A percentile compares a stretch with the other conserved stretches of the same genome.
These are phyloP conservation scores for Bettongia penicillata DNA, from an alignment of 2,113 vertebrate species.

Conservation along the genomic window DNA sequence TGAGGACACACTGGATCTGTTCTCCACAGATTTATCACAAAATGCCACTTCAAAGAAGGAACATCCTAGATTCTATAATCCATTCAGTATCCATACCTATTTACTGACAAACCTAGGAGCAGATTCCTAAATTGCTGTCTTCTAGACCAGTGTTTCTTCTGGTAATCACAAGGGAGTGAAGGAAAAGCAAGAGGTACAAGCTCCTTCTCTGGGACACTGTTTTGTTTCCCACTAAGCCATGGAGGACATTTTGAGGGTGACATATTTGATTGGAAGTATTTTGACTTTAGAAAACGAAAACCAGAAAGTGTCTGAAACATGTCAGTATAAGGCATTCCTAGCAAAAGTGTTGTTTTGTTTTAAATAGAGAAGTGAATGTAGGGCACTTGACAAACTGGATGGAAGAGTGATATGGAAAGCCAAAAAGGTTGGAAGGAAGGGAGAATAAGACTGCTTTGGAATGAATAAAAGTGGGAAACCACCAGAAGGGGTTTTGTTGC, in stretches of 20 bases:
- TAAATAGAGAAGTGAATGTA: conserved; percentile 13
- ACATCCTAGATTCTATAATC: background rate
- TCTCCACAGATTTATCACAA: background rate
- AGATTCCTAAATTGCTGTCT: background rate
- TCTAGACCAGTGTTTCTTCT: background rate
- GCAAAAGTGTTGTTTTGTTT: background rate
- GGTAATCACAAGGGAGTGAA: background rate
- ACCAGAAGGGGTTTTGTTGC: background rate
- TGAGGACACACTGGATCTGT: background rate
- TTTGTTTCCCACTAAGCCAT: background rate
- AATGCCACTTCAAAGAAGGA: background rate
- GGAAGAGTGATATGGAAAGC: background rate
- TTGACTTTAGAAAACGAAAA: background rate
- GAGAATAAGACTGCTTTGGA: background rate
- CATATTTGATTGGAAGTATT: background rate
- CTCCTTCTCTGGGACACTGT: background rate
- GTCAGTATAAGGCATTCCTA: conserved; percentile 32
- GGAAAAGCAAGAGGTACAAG: background rate
- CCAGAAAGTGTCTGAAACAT: background rate
- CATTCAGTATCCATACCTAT: background rate
- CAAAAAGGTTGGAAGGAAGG: conserved; percentile 1
- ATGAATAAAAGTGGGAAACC: conserved; percentile 24
- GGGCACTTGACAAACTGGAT: background rate
- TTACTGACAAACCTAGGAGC: background rate
- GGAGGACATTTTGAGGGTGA: conserved; percentile 8